Evolutionary conservation across 2,113 vertebrate species (phyloP).

Genomic region (Prochilodus magdalenae): DNA sequence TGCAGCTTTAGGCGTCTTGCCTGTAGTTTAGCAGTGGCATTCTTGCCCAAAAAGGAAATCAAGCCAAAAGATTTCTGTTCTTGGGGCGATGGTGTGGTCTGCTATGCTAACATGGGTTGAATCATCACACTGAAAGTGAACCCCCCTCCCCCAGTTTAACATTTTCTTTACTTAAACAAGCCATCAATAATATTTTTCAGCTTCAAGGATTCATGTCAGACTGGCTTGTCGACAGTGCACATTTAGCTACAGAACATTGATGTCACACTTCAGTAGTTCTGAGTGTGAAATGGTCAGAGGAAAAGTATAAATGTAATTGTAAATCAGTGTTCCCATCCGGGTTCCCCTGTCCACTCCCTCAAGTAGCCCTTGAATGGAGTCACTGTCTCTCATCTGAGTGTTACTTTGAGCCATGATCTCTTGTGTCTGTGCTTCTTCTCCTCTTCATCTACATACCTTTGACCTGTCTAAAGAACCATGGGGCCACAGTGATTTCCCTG

Average conservation of each 20-base stretch:
- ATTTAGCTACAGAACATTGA: not conserved
- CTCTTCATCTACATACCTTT: constrained; percentile 38
- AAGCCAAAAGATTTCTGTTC: no score
- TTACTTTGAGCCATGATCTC: not conserved
- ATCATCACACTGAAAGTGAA: no score
- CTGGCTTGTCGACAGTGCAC: not conserved
- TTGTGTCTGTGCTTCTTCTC: not conserved
- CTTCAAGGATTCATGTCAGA: not conserved
- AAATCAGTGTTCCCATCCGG: not conserved
- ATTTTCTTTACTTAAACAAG: not conserved
- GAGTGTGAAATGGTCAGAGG: not conserved
- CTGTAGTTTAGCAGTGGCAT: no score
- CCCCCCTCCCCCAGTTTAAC: no score
- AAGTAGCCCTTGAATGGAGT: not conserved
- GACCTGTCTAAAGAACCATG: constrained; percentile 32
- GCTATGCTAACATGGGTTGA: no score
- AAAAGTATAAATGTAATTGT: not conserved
- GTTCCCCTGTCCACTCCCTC: not conserved
- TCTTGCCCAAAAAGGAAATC: no score
- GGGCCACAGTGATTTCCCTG: constrained; percentile 28
- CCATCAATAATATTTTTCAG: not conserved
- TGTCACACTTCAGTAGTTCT: not conserved
- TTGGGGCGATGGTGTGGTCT: no score
- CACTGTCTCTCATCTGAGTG: no score
- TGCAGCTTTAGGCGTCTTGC: no score